Evolutionary conservation across 2,113 vertebrate genomes (phyloP).

Genomic region (Hipposideros armiger): DNA sequence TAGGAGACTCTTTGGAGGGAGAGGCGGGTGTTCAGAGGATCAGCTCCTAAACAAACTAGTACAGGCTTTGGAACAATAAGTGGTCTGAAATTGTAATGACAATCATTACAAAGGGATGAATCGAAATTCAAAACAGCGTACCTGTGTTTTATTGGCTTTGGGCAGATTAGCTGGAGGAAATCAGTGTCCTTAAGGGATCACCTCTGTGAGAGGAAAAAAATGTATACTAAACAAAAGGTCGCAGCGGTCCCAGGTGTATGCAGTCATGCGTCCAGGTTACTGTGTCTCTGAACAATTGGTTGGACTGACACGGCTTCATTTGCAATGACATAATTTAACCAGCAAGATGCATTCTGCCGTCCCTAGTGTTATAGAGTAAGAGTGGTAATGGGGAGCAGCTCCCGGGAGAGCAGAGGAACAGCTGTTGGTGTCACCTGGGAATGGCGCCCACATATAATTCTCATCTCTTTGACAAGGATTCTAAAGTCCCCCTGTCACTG

Average conservation of each 20-base stretch:
- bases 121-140: constrained; percentile 70
- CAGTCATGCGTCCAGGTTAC: constrained; percentile 56
- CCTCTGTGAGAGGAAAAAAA: constrained; percentile 80
- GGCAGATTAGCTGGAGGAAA: constrained; percentile 80
- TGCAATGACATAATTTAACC: constrained; percentile 52
- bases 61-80: constrained; percentile 20
- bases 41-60: background rate
- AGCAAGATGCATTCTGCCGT: background rate
- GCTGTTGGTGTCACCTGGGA: constrained; percentile 81
- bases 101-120: constrained; percentile 49
- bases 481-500: constrained; percentile 80
- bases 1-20: background rate
- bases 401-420: constrained; percentile 29
- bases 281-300: background rate
- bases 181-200: constrained; percentile 73
- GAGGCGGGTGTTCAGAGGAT: background rate
- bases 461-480: constrained; percentile 72
- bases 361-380: constrained; percentile 48
- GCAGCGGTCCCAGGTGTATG: constrained; percentile 74
- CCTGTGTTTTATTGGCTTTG: constrained; percentile 78
- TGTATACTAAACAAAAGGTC: constrained; percentile 77
- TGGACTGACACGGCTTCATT: constrained; percentile 41
- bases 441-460: constrained; percentile 73
- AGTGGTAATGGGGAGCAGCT: background rate
- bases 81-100: constrained; percentile 8